Evolutionary conservation across 2,797 vertebrate species (phyloP), one percentile per base, ranked within the genome.

Genomic region (Sebastes wilsoni): DNA sequence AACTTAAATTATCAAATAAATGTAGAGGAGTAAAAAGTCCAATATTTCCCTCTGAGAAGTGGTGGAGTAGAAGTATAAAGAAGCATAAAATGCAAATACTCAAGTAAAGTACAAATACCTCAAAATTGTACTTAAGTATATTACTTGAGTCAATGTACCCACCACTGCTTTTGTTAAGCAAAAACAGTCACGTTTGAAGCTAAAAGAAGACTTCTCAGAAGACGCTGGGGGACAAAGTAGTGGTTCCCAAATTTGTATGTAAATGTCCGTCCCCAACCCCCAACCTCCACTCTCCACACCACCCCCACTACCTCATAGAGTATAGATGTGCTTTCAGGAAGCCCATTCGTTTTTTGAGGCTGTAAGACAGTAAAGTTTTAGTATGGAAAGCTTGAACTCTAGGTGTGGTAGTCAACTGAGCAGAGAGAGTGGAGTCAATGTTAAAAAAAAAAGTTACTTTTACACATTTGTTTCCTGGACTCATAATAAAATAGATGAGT

Each of bases 191-290:
- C 1, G 34, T 77, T 75, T 69, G 13, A 58, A 12, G 23, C 38
- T 60, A 22, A 34, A 76, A 56, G 11, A 49, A 36, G 16, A 27
- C 42, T 14, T 75, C 36, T 34, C 3, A 65, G 3, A 54, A 30
- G 55, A 61, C 4, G n/a, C 2, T 6, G 11, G 38, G 3, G 22
- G 34, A 66, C n/a, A 82, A 27, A 13, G 59, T 14, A 9, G 32
- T 49, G 61, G 42, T 64, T 79, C 59, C 61, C n/a, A 61, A 66
- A 75, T 81, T 58, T 79, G 2, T 34, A 89, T 88, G 87, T 77
- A 85, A 91, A 90, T 87, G 32, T 13, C 2, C 18, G 20, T 3
- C 18, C 56, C 78, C 72, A 69, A 62, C 61, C 72, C 72, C 66
- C 49, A 52, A 52, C 49, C 7, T 52, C 85, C 67, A 65, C 4